Evolutionary conservation across 2,113 vertebrate genomes (phyloP).

Genomic region (Ameiurus melas): DNA sequence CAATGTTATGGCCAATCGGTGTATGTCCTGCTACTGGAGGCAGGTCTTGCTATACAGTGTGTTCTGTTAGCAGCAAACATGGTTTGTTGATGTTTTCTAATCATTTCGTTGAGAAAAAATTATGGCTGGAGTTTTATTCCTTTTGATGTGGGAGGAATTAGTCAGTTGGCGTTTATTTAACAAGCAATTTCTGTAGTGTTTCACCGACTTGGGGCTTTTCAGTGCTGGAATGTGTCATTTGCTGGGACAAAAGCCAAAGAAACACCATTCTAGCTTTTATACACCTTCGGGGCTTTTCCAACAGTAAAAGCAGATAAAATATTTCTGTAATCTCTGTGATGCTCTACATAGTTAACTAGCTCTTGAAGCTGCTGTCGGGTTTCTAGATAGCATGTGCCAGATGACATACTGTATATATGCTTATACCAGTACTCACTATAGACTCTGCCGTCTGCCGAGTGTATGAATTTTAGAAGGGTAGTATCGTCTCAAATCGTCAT

Average conservation of each 20-base stretch:
- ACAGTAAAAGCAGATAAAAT: not conserved
- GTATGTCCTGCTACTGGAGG: not conserved
- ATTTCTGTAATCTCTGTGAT: not conserved
- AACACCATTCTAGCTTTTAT: not conserved
- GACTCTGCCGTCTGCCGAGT: no score
- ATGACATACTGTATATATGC: no score
- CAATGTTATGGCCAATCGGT: no score
- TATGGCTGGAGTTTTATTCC: not conserved
- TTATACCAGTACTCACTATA: no score
- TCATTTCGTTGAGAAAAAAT: not conserved
- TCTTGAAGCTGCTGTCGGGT: not conserved
- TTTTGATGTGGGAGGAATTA: not conserved
- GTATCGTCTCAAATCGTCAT: no score
- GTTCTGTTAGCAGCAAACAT: not conserved
- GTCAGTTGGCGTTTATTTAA: not conserved
- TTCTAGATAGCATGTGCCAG: not conserved
- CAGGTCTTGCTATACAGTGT: not conserved
- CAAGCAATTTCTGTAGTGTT: not conserved
- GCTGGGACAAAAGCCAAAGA: not conserved
- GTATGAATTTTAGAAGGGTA: no score
- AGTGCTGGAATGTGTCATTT: not conserved
- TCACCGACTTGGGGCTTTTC: not conserved
- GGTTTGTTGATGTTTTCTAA: not conserved
- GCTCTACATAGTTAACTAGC: not conserved
- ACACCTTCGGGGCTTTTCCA: not conserved